phyloP scores from a whole-genome alignment of 2,113 vertebrate genomes.

The Aegithalos caudatus region DNA sequence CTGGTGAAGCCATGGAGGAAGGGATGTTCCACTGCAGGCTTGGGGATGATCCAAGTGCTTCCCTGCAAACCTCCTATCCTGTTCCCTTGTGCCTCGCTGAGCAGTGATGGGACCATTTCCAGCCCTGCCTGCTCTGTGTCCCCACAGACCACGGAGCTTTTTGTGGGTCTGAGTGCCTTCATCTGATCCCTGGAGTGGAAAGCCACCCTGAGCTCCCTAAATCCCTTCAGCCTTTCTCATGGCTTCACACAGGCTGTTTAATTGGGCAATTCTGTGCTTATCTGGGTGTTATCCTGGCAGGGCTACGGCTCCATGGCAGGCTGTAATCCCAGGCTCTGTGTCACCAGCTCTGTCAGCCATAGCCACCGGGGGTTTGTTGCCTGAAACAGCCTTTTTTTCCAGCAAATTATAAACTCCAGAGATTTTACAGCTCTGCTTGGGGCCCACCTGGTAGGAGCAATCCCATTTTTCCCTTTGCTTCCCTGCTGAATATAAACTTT shows the following conservation, averaged over 20 bases:
- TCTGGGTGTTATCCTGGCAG: background rate
- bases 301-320: background rate
- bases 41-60: background rate
- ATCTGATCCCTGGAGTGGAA: background rate
- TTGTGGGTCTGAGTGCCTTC: background rate
- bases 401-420: background rate
- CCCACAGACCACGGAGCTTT: rapidly evolving
- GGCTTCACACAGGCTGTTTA: background rate
- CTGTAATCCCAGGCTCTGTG: background rate
- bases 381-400: background rate
- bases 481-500: background rate
- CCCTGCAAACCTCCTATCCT: too few species aligned
- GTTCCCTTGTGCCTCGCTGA: too few species aligned
- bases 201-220: background rate
- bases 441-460: background rate
- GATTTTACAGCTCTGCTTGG: background rate
- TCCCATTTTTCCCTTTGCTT: background rate
- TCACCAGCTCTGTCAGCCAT: background rate
- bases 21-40: background rate
- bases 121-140: background rate
- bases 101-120: background rate
- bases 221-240: background rate
- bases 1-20: rapidly evolving
- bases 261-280: background rate
- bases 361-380: background rate